phyloP scores from a whole-genome alignment of 2,797 vertebrate species.

The Sternarchorhynchus goeldii region DNA sequence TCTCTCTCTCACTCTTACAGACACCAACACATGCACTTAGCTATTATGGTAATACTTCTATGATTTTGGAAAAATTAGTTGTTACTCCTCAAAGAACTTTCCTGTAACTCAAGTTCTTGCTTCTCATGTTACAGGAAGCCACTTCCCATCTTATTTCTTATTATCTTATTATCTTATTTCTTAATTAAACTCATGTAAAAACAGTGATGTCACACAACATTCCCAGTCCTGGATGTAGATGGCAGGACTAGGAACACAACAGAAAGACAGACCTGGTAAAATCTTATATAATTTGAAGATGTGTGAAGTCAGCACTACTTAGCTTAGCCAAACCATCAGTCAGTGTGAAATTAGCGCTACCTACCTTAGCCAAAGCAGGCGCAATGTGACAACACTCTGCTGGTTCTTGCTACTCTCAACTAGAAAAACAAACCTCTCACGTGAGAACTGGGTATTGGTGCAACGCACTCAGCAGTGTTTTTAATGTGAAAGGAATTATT shows the following conservation, averaged over 20 bases:
- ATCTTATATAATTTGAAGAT: no score
- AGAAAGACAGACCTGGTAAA: neutral
- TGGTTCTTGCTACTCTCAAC: neutral
- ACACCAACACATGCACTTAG: neutral
- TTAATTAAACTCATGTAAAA: constrained; percentile 12
- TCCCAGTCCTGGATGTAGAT: neutral
- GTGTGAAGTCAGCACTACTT: no score
- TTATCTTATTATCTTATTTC: constrained; percentile 2
- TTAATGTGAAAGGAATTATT: constrained; percentile 6
- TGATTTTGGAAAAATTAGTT: neutral
- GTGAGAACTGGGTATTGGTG: no score
- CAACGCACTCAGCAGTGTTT: neutral
- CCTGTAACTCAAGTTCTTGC: neutral
- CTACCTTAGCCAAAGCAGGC: no score
- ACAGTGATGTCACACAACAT: neutral
- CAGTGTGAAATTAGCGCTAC: no score
- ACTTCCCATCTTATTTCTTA: constrained; percentile 11
- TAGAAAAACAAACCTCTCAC: neutral
- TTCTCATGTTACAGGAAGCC: constrained; percentile 2
- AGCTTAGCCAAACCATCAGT: no score
- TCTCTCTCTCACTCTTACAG: neutral
- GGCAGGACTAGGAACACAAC: neutral
- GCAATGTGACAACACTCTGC: neutral
- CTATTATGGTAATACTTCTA: neutral
- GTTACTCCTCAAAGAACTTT: no score